A percentile compares a stretch with the other conserved stretches of the same genome.
These are phyloP conservation scores for Drosophila leontia DNA, from an alignment of 1,140 invertebrate genomes.

Conservation along the genomic window DNA sequence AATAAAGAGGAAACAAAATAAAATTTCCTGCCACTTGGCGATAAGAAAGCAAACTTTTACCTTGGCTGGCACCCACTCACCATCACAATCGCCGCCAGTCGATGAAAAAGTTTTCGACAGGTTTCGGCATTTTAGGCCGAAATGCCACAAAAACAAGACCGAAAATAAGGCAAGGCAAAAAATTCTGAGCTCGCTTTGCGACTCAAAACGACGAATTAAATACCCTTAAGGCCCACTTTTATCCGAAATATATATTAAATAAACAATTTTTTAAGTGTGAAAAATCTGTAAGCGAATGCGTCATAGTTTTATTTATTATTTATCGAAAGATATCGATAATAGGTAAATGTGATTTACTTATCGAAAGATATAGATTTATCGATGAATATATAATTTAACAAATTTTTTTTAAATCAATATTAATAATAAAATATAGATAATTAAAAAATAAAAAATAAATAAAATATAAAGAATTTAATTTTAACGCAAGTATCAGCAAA, in stretches of 20 bases:
- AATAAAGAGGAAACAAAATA: constrained; percentile 12
- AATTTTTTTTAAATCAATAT: too few species aligned
- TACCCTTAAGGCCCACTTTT: not conserved
- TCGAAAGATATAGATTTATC: too few species aligned
- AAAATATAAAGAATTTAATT: too few species aligned
- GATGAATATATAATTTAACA: too few species aligned
- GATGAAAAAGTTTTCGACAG: constrained; percentile 54
- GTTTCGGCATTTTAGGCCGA: constrained; percentile 49
- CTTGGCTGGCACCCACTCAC: constrained; percentile 29
- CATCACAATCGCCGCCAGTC: constrained; percentile 25
- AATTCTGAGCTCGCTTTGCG: not conserved
- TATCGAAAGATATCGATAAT: too few species aligned
- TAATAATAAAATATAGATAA: too few species aligned
- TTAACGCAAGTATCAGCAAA: too few species aligned
- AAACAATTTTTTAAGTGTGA: not conserved
- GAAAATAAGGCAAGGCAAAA: constrained; percentile 6
- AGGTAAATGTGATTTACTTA: too few species aligned
- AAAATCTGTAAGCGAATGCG: not conserved
- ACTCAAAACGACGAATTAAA: constrained; percentile 1
- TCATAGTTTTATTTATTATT: too few species aligned
- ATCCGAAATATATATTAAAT: not conserved
- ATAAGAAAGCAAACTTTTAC: constrained; percentile 43
- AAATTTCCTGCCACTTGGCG: constrained; percentile 38
- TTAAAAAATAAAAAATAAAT: too few species aligned
- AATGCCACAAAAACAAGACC: constrained; percentile 37